Base-by-base conservation (phyloP, 2,113 vertebrate genomes). In the Turdus rufiventris region DNA sequence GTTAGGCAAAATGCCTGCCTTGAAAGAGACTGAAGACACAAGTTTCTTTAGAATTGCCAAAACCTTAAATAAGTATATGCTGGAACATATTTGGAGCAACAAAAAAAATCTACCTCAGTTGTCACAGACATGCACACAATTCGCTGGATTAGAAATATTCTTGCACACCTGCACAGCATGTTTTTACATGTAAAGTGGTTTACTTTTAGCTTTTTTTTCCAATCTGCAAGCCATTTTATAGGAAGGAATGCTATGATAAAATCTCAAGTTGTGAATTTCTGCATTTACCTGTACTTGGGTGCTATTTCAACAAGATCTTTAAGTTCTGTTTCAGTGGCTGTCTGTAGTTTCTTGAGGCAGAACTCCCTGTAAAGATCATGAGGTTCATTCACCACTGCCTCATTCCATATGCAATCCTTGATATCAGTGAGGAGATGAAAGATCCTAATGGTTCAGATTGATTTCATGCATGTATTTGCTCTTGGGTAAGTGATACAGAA, bases 21-120 rank as follows among this genome's bases (percentile, higher is more conserved):
- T 72, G 54, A 58, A 67, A 36, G 36, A n/a, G 16, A 25, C 34
- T 17, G 50, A 77, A 74, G 75, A 93, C 56, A 14, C 15, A 50
- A 65, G 18, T 60, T 80, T 62, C 14, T 68, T 82, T 56, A 81
- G 12, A 33, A 14, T 73, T 83, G 38, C 43, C 43, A 47, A 68
- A 28, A 89, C 58, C 28, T 63, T 60, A 67, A 81, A 77, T 31
- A 76, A 78, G 40, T 62, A 45, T 40, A 51, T 40, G 71, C 17
- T 51, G 61, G 56, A 93, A 68, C 4, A 8, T 61, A 65, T 73
- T 54, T 45, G 56, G 57, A 88, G 80, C 11, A 26, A 80, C 11
- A 31, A 67, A 48, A 29, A 65, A 54, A 71, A 33, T 57, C 95
- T 97, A 96, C 97, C 97, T 98, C 97, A 92, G 0, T 9, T 23